Evolutionary conservation across 2,888 invertebrate species (phyloP), one percentile per base, ranked within the genome.

Genomic region (Temnothorax unifasciatus): DNA sequence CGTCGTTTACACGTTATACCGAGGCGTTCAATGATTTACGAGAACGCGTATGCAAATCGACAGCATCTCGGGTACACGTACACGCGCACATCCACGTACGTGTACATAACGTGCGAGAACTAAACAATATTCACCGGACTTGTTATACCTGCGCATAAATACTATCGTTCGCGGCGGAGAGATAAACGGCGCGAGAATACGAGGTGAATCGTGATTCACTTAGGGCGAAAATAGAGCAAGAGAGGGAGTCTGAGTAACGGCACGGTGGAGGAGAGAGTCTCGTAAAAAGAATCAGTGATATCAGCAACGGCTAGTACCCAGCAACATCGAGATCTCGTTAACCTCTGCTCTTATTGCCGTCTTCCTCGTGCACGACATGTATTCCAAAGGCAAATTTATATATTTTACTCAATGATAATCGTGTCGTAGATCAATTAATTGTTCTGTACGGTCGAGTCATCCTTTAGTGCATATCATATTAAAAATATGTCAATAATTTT

Each of bases 281-380:
- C 29, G 18, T 76, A 41, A 41, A 50, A 63, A 75, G 47, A 76
- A 64, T 64, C 38, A 18, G 21, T 3, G 76, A 38, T 76, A 76
- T 76, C 82, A 52, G 59, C 41, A 75, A 61, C 21, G 50, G 59
- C 34, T 34, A 29, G 29, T 29, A 6, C 25, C n/a, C 64, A 57
- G 59, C 75, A 85, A 82, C 75, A 88, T 88, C 84, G 83, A 81
- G 86, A 85, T 88, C 88, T 88, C 88, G 87, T 90, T 90, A 89
- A 88, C 88, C 89, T 90, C 74, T 86, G 88, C 84, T 61, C 86
- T 63, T 74, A 61, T 85, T 75, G 75, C 82, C 73, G 54, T 66
- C 57, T 41, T 29, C 25, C 47, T 50, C 29, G 66, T 6, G 76
- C 76, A 75, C 84, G 29, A 34, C 5, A 61, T 15, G 21, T 47